These are phyloP conservation scores for Pyrgus malvae DNA, from an alignment of 2,888 invertebrate genomes.

Conservation along the genomic window DNA sequence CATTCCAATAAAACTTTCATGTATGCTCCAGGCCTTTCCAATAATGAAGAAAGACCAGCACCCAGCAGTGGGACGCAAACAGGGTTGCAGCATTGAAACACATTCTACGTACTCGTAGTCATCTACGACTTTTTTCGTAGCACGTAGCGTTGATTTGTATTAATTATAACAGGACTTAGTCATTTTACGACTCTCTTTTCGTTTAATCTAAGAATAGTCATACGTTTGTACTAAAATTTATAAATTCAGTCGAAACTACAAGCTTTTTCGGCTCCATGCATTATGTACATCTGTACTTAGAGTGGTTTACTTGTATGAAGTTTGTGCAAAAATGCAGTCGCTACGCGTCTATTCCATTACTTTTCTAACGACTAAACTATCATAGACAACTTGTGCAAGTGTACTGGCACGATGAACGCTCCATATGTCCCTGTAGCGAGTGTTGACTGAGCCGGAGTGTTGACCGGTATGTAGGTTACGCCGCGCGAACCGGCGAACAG, in stretches of 20 bases:
- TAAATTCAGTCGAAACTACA: not conserved
- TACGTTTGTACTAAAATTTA: not conserved
- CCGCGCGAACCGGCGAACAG: slow-evolving; percentile 67
- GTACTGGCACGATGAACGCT: slow-evolving; percentile 58
- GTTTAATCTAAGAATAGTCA: not conserved
- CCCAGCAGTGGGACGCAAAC: too few relatives aligned
- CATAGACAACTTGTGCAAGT: slow-evolving; percentile 50
- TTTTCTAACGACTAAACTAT: slow-evolving; percentile 15
- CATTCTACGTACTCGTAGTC: slow-evolving; percentile 9
- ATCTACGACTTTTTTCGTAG: slow-evolving; percentile 22
- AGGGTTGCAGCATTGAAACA: not conserved
- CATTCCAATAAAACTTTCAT: too few relatives aligned
- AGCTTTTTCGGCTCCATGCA: too few relatives aligned
- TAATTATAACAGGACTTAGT: too few relatives aligned
- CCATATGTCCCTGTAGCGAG: slow-evolving; percentile 80
- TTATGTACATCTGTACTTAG: too few relatives aligned
- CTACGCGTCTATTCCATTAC: not conserved
- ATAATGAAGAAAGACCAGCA: too few relatives aligned
- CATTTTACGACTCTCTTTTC: not conserved
- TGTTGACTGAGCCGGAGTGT: slow-evolving; percentile 82
- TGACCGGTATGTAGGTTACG: slow-evolving; percentile 82
- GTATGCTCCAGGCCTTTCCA: too few relatives aligned
- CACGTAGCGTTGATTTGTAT: too few relatives aligned
- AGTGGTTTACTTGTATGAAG: too few relatives aligned
- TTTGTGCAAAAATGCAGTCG: too few relatives aligned